Conservation (phyloP, 1,140 invertebrate genomes). For the Brachionus paranguensis region DNA sequence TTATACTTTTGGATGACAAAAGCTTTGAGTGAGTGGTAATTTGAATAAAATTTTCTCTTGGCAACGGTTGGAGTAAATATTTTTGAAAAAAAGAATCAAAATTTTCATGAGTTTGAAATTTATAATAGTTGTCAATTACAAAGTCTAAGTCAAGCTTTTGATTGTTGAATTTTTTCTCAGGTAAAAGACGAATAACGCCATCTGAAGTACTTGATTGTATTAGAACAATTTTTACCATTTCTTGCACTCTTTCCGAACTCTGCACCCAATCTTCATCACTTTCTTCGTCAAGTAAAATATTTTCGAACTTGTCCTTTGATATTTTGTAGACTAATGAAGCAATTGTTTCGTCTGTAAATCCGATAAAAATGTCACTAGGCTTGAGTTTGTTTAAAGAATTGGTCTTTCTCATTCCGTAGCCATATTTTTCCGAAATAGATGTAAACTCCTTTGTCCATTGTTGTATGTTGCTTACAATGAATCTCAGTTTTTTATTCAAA, state of each 20-base stretch:
- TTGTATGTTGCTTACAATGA: constrained; percentile 43
- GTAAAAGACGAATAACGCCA: not conserved
- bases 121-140: not conserved
- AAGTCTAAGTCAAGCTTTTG: not conserved
- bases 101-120: constrained; percentile 10
- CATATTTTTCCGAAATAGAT: not conserved
- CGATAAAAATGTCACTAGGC: constrained; percentile 39
- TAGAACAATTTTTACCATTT: constrained; percentile 45
- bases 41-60: constrained; percentile 31
- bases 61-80: not conserved
- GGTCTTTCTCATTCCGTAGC: not conserved
- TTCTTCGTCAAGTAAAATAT: not conserved
- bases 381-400: not conserved
- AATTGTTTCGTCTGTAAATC: constrained; percentile 48
- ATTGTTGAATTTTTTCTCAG: not conserved
- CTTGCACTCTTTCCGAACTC: not conserved
- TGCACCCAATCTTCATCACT: not conserved
- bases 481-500: constrained; percentile 44
- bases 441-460: constrained; percentile 46
- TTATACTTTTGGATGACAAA: constrained; percentile 17
- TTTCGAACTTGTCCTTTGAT: not conserved
- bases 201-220: constrained; percentile 42
- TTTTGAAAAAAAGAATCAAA: not conserved
- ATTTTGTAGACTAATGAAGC: constrained; percentile 46
- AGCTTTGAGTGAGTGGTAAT: constrained; percentile 43